Base-by-base conservation (phyloP, 1,140 invertebrate genomes). In the Orius laevigatus region DNA sequence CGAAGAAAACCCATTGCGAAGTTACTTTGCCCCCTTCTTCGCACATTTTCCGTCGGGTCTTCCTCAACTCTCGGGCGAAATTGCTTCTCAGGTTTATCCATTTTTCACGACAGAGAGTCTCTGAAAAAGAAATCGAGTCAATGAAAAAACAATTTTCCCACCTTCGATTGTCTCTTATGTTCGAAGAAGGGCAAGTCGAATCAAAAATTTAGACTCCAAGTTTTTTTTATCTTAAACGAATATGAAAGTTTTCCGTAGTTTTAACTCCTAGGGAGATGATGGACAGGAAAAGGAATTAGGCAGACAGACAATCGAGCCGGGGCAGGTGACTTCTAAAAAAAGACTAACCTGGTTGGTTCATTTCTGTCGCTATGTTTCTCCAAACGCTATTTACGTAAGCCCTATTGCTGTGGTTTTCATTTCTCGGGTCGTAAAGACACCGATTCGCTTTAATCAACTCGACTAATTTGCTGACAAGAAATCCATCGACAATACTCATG, bases 91-190 rank as follows among this genome's bases (percentile, higher is more conserved):
- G 32, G 35, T 50, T 54, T 11, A 50, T 46, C 53, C 53, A 54
- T 54, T 54, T 54, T 51, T 48, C 50, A 44, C 50, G 50, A 36
- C 53, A 54, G 8, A 51, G 15, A n/a, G 47, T 52, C 10, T 54
- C 53, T 54, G 53, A 8, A 51, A 46, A 45, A 49, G 19, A 34
- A 49, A 15, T 25, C 25, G 3, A 25, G 25, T 25, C 25, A 25
- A 25, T 25, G 8, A 25, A 25, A 25, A 25, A 25, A 3, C 25
- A 25, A 25, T 25, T 25, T 25, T 25, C 25, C 8, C 25, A 4
- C 8, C 25, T 25, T 25, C 25, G 25, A 25, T 25, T n/a, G n/a
- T n/a, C n/a, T n/a, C n/a, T n/a, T n/a, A n/a, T n/a, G n/a, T n/a
- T n/a, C n/a, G n/a, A n/a, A n/a, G n/a, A n/a, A n/a, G n/a, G n/a